phyloP scores from a whole-genome alignment of 2,797 vertebrate species.

The Zenarchopterus dispar region DNA sequence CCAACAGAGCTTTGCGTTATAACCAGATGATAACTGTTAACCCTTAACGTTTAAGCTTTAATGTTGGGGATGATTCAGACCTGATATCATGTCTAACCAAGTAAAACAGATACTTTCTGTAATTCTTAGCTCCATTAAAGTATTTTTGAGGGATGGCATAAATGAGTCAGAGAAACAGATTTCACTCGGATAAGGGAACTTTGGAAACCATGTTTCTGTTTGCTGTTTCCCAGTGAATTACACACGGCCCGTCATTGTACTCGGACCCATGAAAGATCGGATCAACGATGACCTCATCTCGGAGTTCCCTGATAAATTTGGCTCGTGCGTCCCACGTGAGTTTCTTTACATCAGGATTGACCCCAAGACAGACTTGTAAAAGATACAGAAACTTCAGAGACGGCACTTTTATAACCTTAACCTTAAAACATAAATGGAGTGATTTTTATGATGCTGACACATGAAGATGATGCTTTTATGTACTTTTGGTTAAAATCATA shows the following conservation, averaged over 20 bases:
- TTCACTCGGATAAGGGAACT: no score
- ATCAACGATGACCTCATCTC: conserved; percentile 98
- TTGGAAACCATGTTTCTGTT: not conserved
- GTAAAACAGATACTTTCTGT: no score
- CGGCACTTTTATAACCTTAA: not conserved
- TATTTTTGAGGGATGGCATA: no score
- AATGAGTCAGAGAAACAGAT: no score
- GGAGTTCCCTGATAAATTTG: conserved; percentile 97
- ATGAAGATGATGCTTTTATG: not conserved
- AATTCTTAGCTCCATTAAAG: no score
- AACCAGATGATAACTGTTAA: no score
- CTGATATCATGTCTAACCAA: no score
- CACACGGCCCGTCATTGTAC: conserved; percentile 93
- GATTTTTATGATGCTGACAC: not conserved
- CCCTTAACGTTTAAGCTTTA: no score
- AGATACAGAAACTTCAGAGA: not conserved
- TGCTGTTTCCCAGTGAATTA: conserved; percentile 86
- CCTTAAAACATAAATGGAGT: not conserved
- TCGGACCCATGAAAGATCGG: conserved; percentile 98
- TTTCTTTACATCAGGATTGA: conserved; percentile 38
- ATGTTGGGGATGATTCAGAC: no score
- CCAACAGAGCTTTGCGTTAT: no score
- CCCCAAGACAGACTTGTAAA: not conserved
- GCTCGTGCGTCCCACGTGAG: conserved; percentile 98
- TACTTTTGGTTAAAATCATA: not conserved